A percentile compares a stretch with the other conserved stretches of the same genome.
These are phyloP conservation scores for Pseudochirops cupreus DNA, from an alignment of 2,797 vertebrate species.

Conservation along the genomic window DNA sequence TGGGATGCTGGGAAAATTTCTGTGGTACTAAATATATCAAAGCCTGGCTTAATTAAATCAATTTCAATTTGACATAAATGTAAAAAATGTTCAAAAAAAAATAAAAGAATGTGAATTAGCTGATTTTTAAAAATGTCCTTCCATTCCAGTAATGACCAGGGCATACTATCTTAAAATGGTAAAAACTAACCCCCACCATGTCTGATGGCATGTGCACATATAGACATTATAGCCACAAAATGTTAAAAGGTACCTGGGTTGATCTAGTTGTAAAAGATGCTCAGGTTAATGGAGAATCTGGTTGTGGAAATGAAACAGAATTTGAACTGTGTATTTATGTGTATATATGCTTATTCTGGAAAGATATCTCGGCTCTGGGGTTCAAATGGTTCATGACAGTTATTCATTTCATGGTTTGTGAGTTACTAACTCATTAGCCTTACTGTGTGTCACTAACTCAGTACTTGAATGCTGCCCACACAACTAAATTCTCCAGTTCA, in stretches of 20 bases:
- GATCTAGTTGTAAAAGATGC: neutral
- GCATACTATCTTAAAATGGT: neutral
- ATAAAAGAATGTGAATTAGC: neutral
- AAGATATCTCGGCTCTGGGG: neutral
- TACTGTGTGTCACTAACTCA: neutral
- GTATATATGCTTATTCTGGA: neutral
- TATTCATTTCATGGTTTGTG: neutral
- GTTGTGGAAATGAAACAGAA: neutral
- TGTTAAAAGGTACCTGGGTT: neutral
- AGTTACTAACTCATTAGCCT: neutral
- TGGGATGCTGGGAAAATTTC: constrained; percentile 1
- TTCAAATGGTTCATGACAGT: neutral
- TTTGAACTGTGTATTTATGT: neutral
- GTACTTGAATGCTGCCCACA: neutral
- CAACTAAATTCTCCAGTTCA: neutral
- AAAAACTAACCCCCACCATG: neutral
- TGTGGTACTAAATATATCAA: neutral
- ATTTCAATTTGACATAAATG: constrained; percentile 1
- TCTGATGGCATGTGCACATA: neutral
- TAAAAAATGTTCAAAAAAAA: neutral
- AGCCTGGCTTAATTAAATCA: constrained; percentile 7
- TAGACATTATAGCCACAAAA: neutral
- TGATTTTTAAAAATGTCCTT: neutral
- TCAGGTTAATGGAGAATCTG: neutral
- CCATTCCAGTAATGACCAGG: neutral